phyloP scores from a whole-genome alignment of 2,113 vertebrate genomes.

The Ivindomyrus marchei region DNA sequence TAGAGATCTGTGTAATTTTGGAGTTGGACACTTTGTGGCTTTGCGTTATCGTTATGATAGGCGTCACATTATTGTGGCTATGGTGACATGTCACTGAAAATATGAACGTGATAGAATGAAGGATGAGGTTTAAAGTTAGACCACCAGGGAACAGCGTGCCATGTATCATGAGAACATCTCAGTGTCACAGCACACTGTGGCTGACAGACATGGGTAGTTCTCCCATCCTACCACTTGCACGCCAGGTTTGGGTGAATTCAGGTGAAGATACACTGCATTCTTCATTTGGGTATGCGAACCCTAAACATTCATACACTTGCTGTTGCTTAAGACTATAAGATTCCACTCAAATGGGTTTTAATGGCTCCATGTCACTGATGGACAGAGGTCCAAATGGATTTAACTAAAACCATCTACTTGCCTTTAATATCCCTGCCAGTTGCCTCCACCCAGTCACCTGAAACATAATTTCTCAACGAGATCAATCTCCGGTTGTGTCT shows the following conservation, averaged over 20 bases:
- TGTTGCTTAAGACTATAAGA: not conserved
- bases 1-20: not conserved
- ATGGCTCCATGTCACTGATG: not conserved
- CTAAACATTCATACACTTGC: not conserved
- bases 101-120: not conserved
- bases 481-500: not conserved
- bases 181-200: not conserved
- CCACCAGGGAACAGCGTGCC: not conserved
- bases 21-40: not conserved
- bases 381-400: not conserved
- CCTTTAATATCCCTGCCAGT: conserved; percentile 2
- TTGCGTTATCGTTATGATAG: not conserved
- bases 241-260: not conserved
- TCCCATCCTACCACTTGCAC: not conserved
- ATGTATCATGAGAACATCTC: not conserved
- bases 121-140: not conserved
- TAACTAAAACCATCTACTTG: conserved; percentile 11
- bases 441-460: conserved; percentile 8
- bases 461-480: not conserved
- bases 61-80: not conserved
- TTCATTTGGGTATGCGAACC: not conserved
- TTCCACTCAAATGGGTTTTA: not conserved
- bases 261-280: not conserved
- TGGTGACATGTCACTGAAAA: not conserved
- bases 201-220: not conserved